These are phyloP conservation scores for Conus betulinus DNA, from an alignment of 1,140 invertebrate species.

Conservation along the genomic window DNA sequence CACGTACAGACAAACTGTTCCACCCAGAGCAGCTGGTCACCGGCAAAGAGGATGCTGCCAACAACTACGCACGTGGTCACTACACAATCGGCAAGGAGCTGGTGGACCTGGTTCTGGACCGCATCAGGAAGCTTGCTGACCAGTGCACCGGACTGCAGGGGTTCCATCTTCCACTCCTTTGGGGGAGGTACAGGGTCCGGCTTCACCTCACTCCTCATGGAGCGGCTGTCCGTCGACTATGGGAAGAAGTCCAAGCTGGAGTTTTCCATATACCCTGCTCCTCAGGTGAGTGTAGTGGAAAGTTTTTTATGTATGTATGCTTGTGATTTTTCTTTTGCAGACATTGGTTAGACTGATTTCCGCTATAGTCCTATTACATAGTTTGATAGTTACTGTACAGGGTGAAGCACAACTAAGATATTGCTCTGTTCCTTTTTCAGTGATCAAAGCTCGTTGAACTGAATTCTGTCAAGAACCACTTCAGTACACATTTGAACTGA, in stretches of 20 bases:
- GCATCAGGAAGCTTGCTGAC: conserved; percentile 42
- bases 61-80: conserved; percentile 63
- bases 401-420: no score
- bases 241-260: conserved; percentile 84
- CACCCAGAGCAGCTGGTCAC: conserved; percentile 83
- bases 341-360: no score
- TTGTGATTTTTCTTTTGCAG: no score
- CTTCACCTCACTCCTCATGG: conserved; percentile 92
- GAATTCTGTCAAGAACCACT: no score
- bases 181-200: conserved; percentile 78
- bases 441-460: no score
- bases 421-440: no score
- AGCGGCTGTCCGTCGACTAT: conserved; percentile 90
- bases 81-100: conserved; percentile 80
- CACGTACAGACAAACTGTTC: conserved; percentile 81
- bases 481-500: no score
- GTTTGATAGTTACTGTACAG: no score
- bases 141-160: conserved; percentile 74
- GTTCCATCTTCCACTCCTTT: conserved; percentile 77
- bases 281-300: conserved; percentile 44
- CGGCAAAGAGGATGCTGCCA: conserved; percentile 85
- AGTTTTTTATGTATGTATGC: not conserved
- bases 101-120: conserved; percentile 4
- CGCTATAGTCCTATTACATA: no score
- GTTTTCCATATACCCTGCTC: conserved; percentile 75